Base-by-base conservation (phyloP, 2,113 vertebrate genomes). In the Phaetusa simplex region DNA sequence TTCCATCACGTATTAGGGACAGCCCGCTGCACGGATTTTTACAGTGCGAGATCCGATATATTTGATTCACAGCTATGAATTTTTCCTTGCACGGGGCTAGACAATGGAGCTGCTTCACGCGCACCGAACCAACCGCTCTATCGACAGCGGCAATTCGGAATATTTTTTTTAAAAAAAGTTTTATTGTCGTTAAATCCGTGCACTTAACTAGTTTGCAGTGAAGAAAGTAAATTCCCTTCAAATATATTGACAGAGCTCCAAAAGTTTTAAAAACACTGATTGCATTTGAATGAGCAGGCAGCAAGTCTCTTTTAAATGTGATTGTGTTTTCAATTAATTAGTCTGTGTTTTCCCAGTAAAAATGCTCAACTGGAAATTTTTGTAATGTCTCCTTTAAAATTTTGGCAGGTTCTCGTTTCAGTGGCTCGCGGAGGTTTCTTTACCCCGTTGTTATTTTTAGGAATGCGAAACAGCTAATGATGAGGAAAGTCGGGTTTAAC, bases 371-470 rank as follows among this genome's bases (percentile, higher is more conserved):
- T 73, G 66, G 73, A 22, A 64, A 74, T 74, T 47, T 62, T 91
- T 47, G 55, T 22, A 11, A 34, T 70, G 85, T 86, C 71, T 82
- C 81, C 82, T 80, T 82, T 80, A 90, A 64, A 89, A 42, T 34
- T 6, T 52, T 36, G 58, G 40, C 73, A 65, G 90, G 45, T 89
- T 77, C 94, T 83, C 29, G 61, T 86, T 87, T 74, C 40, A 45
- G 62, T 52, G 53, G 84, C 94, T 45, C 3, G 47, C 36, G 94
- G 64, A 92, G 67, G 55, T 94, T 77, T 70, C 74, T 77, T 66
- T 71, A 4, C 90, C 24, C 27, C 43, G 20, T 56, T 43, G 20
- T 59, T 94, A 90, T 93, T 96, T 97, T 95, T 95, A 96, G 93
- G 92, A 23, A 36, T 62, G 73, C 83, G 86, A 95, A 94, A 78